Conservation (phyloP, 2,888 invertebrate genomes). For the Megastigmus dorsalis region DNA sequence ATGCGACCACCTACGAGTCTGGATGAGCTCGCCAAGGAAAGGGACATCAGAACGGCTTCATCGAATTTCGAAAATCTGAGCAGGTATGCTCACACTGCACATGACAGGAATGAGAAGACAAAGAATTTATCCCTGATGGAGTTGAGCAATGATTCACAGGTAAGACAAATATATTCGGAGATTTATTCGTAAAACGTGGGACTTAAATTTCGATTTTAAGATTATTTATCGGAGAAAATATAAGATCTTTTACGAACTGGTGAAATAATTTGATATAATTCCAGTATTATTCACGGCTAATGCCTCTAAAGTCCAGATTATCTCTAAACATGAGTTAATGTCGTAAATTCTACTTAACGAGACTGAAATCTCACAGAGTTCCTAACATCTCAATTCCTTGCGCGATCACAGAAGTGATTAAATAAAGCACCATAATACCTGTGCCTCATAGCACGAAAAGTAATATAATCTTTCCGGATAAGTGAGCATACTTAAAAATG, state of each 20-base stretch:
- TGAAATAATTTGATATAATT: no score
- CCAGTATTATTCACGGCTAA: no score
- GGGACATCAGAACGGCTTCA: background rate
- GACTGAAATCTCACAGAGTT: slow-evolving; percentile 8
- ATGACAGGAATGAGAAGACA: slow-evolving; percentile 58
- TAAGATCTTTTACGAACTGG: no score
- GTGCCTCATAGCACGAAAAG: background rate
- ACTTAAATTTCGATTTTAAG: slow-evolving; percentile 4
- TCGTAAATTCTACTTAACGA: no score
- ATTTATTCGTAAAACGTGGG: background rate
- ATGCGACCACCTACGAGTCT: slow-evolving; percentile 58
- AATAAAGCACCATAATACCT: background rate
- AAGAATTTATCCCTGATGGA: slow-evolving; percentile 65
- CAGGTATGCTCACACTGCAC: slow-evolving; percentile 49
- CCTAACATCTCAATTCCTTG: slow-evolving; percentile 22
- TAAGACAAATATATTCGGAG: slow-evolving; percentile 38
- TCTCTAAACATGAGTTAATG: no score
- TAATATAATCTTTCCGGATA: slow-evolving; percentile 24
- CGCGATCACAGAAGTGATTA: background rate
- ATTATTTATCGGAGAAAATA: no score
- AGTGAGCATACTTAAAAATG: slow-evolving; percentile 26
- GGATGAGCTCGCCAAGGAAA: slow-evolving; percentile 57
- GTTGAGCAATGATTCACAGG: slow-evolving; percentile 67
- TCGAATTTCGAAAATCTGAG: slow-evolving; percentile 59
- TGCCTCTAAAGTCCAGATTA: no score